Conservation (phyloP, 2,113 vertebrate genomes). For the Actinemys pallida region DNA sequence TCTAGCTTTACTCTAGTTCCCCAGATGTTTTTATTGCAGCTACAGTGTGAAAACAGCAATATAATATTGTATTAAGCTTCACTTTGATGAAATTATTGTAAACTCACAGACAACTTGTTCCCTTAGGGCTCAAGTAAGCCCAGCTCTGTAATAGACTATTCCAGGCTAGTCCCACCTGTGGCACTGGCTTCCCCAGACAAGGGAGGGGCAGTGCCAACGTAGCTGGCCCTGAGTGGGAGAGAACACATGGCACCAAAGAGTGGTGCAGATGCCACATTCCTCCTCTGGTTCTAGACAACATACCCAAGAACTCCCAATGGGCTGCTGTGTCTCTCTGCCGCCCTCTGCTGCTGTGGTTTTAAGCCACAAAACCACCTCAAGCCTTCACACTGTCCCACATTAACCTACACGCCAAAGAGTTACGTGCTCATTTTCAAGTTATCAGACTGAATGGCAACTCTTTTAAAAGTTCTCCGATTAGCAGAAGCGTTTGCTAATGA, state of each 20-base stretch:
- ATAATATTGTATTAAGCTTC: background rate
- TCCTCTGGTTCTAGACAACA: too few relatives aligned
- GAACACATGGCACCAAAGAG: background rate
- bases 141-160: fast-evolving
- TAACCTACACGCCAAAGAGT: fast-evolving
- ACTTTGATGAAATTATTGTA: background rate
- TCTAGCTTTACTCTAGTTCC: background rate
- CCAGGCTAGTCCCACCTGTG: fast-evolving
- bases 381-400: background rate
- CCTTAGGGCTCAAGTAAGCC: background rate
- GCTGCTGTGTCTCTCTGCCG: fast-evolving
- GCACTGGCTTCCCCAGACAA: background rate
- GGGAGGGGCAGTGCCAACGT: fast-evolving
- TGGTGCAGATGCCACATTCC: fast-evolving
- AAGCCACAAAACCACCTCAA: background rate
- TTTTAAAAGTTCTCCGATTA: background rate
- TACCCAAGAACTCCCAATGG: fast-evolving
- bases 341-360: fast-evolving
- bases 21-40: background rate
- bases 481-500: background rate
- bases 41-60: background rate
- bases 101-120: background rate
- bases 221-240: background rate
- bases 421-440: background rate
- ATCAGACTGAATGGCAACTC: background rate